Evolutionary conservation across 2,113 vertebrate species (phyloP).

Genomic region (Setophaga petechia): DNA sequence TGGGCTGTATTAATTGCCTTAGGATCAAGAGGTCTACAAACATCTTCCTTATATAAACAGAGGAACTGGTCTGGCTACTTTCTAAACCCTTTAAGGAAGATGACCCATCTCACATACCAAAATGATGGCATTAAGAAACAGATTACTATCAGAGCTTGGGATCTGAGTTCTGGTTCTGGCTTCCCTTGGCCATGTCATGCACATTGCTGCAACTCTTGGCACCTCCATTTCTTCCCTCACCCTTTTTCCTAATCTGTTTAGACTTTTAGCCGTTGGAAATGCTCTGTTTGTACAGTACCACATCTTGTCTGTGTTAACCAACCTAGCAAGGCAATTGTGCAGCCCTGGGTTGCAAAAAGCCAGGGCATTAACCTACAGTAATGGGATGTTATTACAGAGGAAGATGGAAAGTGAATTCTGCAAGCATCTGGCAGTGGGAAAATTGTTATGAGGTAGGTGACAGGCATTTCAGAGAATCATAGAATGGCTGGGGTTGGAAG

Average conservation of each 20-base stretch:
- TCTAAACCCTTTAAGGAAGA: conserved; percentile 45
- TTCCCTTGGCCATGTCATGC: neutral
- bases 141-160: neutral
- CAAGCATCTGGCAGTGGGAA: neutral
- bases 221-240: neutral
- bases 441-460: neutral
- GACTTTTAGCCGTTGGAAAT: neutral
- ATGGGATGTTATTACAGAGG: neutral
- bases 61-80: conserved; percentile 50
- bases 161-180: neutral
- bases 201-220: neutral
- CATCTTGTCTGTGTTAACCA: neutral
- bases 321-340: neutral
- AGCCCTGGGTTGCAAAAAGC: neutral
- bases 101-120: conserved; percentile 36
- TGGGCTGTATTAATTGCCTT: conserved; percentile 28
- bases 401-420: neutral
- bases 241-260: conserved; percentile 4
- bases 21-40: conserved; percentile 55
- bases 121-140: conserved; percentile 29
- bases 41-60: conserved; percentile 55
- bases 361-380: neutral
- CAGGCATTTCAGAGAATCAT: neutral
- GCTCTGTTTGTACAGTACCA: neutral
- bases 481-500: neutral